phyloP scores from a whole-genome alignment of 2,797 vertebrate genomes.

The Microctenopoma stevenorrisi region DNA sequence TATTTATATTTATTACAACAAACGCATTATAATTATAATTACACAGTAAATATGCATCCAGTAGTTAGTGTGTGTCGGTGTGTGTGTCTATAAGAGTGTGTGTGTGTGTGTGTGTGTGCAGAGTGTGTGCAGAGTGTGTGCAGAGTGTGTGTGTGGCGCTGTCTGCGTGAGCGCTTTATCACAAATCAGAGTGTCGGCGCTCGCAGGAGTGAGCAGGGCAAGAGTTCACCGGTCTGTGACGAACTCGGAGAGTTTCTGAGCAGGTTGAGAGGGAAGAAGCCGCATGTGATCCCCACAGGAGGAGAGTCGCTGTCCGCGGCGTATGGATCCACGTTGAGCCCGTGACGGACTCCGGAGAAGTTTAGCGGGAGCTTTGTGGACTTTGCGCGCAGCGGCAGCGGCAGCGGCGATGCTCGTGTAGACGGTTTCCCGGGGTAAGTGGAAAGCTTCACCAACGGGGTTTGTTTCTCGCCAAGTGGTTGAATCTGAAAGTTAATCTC shows the following conservation, averaged over 20 bases:
- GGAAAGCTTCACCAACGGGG: not conserved
- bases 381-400: conserved; percentile 2
- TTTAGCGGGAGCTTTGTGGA: conserved; percentile 24
- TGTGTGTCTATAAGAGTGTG: too few relatives aligned
- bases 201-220: conserved; percentile 71
- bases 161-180: conserved; percentile 73
- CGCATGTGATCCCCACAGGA: conserved; percentile 29
- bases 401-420: conserved; percentile 30
- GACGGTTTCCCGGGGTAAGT: conserved; percentile 58
- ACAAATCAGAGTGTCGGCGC: conserved; percentile 74
- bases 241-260: conserved; percentile 49
- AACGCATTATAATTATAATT: too few relatives aligned
- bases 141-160: conserved; percentile 16
- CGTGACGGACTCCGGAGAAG: conserved; percentile 28
- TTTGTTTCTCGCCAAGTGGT: not conserved
- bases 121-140: conserved; percentile 6
- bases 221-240: conserved; percentile 76
- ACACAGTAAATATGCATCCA: too few relatives aligned
- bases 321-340: conserved; percentile 47
- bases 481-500: not conserved
- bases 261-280: conserved; percentile 23
- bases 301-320: conserved; percentile 38
- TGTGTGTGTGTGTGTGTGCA: too few relatives aligned
- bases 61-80: too few relatives aligned
- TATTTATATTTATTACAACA: too few relatives aligned